phyloP scores from a whole-genome alignment of 2,888 invertebrate genomes.

The Leptodirus hochenwartii region DNA sequence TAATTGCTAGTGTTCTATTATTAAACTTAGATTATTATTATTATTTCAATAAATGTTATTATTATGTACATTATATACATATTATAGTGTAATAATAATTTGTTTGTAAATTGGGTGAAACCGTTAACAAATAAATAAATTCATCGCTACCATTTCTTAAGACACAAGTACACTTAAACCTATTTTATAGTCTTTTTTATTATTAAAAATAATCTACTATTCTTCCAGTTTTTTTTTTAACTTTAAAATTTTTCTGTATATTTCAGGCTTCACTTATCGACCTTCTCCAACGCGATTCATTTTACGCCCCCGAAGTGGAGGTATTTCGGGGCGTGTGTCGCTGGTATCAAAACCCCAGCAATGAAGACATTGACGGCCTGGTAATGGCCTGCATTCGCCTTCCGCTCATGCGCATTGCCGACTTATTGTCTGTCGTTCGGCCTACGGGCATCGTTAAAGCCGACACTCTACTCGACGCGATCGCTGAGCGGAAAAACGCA shows the following conservation, averaged over 20 bases:
- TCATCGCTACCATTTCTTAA: no score
- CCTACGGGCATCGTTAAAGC: conserved; percentile 74
- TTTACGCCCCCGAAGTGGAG: conserved; percentile 89
- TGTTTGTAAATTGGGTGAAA: no score
- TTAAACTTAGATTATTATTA: no score
- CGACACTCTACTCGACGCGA: conserved; percentile 86
- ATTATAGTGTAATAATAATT: no score
- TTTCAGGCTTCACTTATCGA: conserved; percentile 59
- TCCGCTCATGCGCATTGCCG: conserved; percentile 73
- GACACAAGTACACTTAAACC: no score
- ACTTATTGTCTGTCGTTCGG: conserved; percentile 75
- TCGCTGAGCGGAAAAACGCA: conserved; percentile 67
- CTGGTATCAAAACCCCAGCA: conserved; percentile 77
- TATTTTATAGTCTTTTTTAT: no score
- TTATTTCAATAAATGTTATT: no score
- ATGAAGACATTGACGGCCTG: conserved; percentile 32
- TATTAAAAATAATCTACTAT: no score
- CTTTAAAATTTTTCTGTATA: conserved; percentile 1
- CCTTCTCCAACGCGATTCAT: conserved; percentile 79
- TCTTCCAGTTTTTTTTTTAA: no score
- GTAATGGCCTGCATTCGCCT: conserved; percentile 51
- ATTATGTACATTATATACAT: no score
- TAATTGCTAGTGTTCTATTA: no score
- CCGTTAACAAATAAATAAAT: no score
- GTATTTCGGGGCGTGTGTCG: conserved; percentile 79